Evolutionary conservation across 2,888 invertebrate species (phyloP).

Genomic region (Drosophila ochracea): DNA sequence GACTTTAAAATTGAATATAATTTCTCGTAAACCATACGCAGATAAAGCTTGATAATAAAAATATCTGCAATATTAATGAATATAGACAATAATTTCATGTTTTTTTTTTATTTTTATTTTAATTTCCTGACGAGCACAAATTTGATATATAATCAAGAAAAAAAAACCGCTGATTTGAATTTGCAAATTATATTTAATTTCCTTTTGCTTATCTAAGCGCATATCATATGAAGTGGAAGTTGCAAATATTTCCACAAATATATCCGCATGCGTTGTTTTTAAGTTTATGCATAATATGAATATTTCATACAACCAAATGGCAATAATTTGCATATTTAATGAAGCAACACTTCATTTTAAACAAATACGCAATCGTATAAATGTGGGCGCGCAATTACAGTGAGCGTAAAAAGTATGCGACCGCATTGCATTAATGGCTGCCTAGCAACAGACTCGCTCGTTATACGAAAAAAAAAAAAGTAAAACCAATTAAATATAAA

Average conservation of each 20-base stretch:
- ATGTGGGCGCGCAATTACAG: conserved; percentile 33
- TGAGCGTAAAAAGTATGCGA: conserved; percentile 34
- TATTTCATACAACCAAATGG: conserved; percentile 68
- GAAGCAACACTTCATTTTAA: conserved; percentile 71
- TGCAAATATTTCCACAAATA: neutral
- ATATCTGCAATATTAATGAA: neutral
- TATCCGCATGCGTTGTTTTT: conserved; percentile 1
- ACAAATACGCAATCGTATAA: conserved; percentile 20
- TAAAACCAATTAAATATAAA: conserved; percentile 73
- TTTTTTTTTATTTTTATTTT: too few relatives aligned
- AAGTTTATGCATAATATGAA: conserved; percentile 35
- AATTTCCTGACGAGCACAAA: too few relatives aligned
- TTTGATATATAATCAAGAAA: neutral
- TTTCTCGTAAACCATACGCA: neutral
- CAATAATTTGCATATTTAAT: conserved; percentile 75
- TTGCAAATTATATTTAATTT: neutral
- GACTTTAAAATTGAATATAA: neutral
- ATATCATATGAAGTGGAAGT: conserved; percentile 16
- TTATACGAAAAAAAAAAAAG: conserved; percentile 58
- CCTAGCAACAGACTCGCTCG: conserved; percentile 59
- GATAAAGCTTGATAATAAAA: neutral
- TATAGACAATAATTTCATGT: too few relatives aligned
- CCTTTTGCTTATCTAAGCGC: conserved; percentile 30
- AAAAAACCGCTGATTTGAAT: neutral
- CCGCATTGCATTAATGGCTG: conserved; percentile 61